phyloP scores from a whole-genome alignment of 2,888 invertebrate genomes.

The Cyclophora punctaria region DNA sequence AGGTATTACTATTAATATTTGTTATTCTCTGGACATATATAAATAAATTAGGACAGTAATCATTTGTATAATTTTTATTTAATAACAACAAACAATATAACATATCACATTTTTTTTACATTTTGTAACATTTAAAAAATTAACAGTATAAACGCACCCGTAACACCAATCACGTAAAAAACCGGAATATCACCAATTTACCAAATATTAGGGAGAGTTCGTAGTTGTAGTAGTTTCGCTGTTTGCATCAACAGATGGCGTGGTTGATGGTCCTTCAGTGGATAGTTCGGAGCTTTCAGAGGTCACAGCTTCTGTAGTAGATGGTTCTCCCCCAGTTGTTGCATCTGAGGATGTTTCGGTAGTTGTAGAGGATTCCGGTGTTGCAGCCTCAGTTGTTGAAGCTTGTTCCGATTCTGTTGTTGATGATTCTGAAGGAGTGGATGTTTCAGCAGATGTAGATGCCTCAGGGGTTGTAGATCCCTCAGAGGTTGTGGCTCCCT shows the following conservation, averaged over 20 bases:
- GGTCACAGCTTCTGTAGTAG: not conserved
- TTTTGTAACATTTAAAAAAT: no score
- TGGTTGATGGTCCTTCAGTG: constrained; percentile 6
- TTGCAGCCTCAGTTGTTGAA: constrained; percentile 1
- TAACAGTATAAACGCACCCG: constrained; percentile 8
- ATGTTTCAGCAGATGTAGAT: not conserved
- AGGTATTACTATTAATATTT: no score
- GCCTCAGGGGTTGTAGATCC: not conserved
- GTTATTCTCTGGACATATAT: no score
- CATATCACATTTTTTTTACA: not conserved
- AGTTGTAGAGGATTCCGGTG: constrained; percentile 7
- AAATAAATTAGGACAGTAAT: no score
- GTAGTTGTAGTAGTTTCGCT: constrained; percentile 21
- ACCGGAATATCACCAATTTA: constrained; percentile 1
- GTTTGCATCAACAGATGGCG: constrained; percentile 16
- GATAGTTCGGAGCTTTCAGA: constrained; percentile 1
- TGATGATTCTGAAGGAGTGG: constrained; percentile 1
- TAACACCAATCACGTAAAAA: constrained; percentile 3
- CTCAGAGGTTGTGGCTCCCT: constrained; percentile 7
- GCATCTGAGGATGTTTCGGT: constrained; percentile 4
- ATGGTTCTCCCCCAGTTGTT: not conserved
- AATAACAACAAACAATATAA: constrained; percentile 3
- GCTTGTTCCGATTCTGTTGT: not conserved
- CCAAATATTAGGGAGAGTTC: constrained; percentile 11
- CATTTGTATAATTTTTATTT: no score